These are phyloP conservation scores for Agrypnus murinus DNA, from an alignment of 2,888 invertebrate genomes.

Conservation along the genomic window DNA sequence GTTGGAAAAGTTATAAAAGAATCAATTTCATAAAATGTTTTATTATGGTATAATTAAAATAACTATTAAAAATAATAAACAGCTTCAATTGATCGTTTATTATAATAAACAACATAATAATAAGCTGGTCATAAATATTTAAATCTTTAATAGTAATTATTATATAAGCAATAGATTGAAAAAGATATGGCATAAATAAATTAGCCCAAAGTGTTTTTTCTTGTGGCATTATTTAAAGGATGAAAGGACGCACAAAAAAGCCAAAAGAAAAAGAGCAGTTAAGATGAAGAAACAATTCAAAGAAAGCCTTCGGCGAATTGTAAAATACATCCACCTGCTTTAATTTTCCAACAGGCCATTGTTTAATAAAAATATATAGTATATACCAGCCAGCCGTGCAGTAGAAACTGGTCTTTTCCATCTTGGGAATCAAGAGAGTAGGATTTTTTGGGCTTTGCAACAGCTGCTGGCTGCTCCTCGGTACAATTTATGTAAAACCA, in stretches of 20 bases:
- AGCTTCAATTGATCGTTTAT: not conserved
- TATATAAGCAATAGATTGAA: not conserved
- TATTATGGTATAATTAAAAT: not conserved
- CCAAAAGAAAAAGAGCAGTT: not conserved
- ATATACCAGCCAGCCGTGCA: slow-evolving; percentile 36
- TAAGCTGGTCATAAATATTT: not conserved
- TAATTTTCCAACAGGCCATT: slow-evolving; percentile 35
- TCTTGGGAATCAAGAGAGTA: slow-evolving; percentile 24
- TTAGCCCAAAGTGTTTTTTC: slow-evolving; percentile 8
- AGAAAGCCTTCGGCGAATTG: slow-evolving; percentile 17
- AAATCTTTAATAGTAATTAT: slow-evolving; percentile 6
- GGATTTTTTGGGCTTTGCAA: slow-evolving; percentile 12
- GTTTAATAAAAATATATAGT: slow-evolving; percentile 40
- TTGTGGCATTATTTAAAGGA: no score
- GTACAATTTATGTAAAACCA: slow-evolving; percentile 16
- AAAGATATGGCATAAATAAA: not conserved
- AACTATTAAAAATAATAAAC: not conserved
- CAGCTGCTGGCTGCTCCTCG: slow-evolving; percentile 1
- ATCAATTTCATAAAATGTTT: not conserved
- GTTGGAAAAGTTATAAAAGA: not conserved
- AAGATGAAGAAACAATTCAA: slow-evolving; percentile 18
- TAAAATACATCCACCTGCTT: slow-evolving; percentile 38
- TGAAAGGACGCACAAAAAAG: not conserved
- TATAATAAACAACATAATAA: slow-evolving; percentile 6
- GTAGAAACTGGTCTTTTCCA: slow-evolving; percentile 46